Base-by-base conservation (phyloP, 2,113 vertebrate species). In the Hirundichthys speculiger region DNA sequence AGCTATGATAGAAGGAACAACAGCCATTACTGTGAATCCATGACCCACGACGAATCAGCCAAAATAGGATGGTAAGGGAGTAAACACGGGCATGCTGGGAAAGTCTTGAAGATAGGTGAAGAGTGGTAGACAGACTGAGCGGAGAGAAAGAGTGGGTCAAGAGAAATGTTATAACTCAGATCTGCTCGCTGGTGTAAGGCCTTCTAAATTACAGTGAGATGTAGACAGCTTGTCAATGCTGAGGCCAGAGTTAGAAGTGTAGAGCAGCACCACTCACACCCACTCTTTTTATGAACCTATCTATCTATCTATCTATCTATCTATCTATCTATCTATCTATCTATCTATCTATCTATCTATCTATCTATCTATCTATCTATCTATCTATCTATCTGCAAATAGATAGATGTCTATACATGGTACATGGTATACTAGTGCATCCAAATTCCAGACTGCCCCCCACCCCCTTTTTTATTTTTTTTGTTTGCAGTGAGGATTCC, bases 161-260 rank as follows among this genome's bases (percentile, higher is more conserved):
- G 61, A 77, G 76, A 86, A 86, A 83, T 77, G 86, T 71, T 85
- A 87, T 90, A 92, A 92, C 83, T 91, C 90, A 88, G 79, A 57
- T 25, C 48, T 13, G 71, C 72, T 87, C 90, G 88, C 87, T 69
- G 77, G 73, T 77, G 85, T 78, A 46, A 79, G 84, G 86, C 83
- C 88, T n/a, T 88, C 71, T 91, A 91, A 92, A 90, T 92, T 90
- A 92, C 85, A 83, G 67, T 82, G 75, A 58, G 61, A 91, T 90
- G 84, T 81, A 79, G 91, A 91, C 86, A 91, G 92, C 86, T 91
- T 90, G 88, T 92, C 91, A 91, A 91, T 92, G 86, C 46, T 25
- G 43, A 76, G 86, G 78, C 72, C 80, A 51, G 75, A 69, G 77
- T 77, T 55, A 50, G 42, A 83, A 61, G 76, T 84, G 63, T 53